phyloP scores from a whole-genome alignment of 2,888 invertebrate genomes.

The Zaprionus lineosus region DNA sequence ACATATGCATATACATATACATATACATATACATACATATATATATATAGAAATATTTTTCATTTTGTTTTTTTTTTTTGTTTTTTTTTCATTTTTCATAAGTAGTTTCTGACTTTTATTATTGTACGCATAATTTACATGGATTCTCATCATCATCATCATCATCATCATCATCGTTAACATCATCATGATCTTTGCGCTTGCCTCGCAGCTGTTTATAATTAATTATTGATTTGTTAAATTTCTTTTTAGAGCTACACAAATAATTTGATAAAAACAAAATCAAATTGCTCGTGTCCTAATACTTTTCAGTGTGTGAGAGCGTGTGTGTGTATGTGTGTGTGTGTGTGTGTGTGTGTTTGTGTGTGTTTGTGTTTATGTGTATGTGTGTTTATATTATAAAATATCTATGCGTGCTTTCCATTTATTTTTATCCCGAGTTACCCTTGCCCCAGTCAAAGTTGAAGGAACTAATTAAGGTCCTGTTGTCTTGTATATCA shows the following conservation, averaged over 20 bases:
- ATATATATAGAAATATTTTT: no score
- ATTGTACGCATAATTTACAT: conserved; percentile 72
- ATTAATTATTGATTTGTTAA: conserved; percentile 17
- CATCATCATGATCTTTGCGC: conserved; percentile 37
- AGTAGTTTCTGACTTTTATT: conserved; percentile 49
- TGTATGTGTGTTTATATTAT: conserved; percentile 16
- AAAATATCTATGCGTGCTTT: conserved; percentile 16
- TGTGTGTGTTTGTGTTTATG: conserved; percentile 12
- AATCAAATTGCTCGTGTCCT: conserved; percentile 46
- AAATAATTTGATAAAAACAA: conserved; percentile 48
- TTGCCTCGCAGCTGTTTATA: conserved; percentile 20
- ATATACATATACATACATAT: conserved; percentile 19
- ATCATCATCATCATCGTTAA: conserved; percentile 28
- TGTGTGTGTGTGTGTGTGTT: conserved; percentile 6
- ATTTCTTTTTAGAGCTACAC: conserved; percentile 34
- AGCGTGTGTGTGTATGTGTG: conserved; percentile 13
- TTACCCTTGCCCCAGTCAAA: no score
- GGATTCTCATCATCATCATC: conserved; percentile 34
- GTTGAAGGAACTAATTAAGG: no score
- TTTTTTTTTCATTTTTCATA: conserved; percentile 33
- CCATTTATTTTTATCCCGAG: conserved; percentile 9
- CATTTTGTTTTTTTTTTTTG: no score
- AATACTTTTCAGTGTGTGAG: conserved; percentile 50
- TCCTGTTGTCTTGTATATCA: no score
- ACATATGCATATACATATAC: conserved; percentile 9